These are phyloP conservation scores for Lepidotrigona ventralis DNA, from an alignment of 1,140 invertebrate species.

Conservation along the genomic window DNA sequence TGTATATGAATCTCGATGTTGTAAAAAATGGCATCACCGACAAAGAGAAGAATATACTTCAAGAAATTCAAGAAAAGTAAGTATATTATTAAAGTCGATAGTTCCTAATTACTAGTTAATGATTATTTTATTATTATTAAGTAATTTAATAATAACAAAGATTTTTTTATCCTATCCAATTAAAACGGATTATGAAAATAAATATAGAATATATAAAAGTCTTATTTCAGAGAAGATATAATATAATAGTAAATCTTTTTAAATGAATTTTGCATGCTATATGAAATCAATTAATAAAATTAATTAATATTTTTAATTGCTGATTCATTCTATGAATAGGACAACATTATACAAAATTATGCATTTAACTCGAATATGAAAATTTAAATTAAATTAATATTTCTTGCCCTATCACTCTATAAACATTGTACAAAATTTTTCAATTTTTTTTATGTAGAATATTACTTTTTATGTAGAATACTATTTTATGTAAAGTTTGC, in stretches of 20 bases:
- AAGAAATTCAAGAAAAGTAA: conserved; percentile 84
- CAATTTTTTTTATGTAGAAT: not conserved
- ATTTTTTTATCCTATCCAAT: too few relatives aligned
- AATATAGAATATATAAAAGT: not conserved
- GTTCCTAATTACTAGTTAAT: not conserved
- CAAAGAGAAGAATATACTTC: conserved; percentile 82
- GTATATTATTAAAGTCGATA: conserved; percentile 56
- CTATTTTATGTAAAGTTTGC: not conserved
- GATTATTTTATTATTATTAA: too few relatives aligned
- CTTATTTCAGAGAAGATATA: not conserved
- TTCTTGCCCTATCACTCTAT: not conserved
- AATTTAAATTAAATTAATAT: not conserved
- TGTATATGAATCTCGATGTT: conserved; percentile 83
- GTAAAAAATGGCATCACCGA: conserved; percentile 81
- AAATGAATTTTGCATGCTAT: not conserved
- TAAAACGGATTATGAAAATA: not conserved
- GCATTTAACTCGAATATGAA: not conserved
- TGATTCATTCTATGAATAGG: not conserved
- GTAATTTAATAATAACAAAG: too few relatives aligned
- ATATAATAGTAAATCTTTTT: not conserved
- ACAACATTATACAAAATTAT: not conserved
- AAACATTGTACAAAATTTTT: not conserved
- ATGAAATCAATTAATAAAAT: not conserved
- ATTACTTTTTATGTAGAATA: not conserved
- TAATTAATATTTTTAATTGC: not conserved